Evolutionary conservation across 2,888 invertebrate genomes (phyloP), one percentile per base, ranked within the genome.

Genomic region (Zelleria hepariella): DNA sequence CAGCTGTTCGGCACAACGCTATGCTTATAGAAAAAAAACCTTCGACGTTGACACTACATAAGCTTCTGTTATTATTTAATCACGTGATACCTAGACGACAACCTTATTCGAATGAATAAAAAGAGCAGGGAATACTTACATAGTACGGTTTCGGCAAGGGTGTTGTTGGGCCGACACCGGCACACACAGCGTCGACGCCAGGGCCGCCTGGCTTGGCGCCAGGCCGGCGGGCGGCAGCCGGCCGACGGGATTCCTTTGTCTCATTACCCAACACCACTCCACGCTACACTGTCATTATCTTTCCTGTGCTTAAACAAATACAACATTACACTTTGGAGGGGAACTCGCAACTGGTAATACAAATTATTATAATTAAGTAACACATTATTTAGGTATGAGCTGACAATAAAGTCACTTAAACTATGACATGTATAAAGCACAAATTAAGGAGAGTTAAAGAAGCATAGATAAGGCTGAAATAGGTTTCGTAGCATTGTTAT

Each of bases 151-250:
- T 15, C 32, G 32, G 7, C 7, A 2, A 42, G 32, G 32, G 32
- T 42, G 32, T 42, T 15, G 74, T 67, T 69, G 68, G 70, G 68
- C 66, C 75, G 71, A 68, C 69, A 69, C 70, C 74, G 80, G 10
- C 52, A 42, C 56, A 21, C 52, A 42, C 56, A 58, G 49, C 54
- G 57, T 10, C 83, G 86, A 81, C 85, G 81, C 84, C 84, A 84
- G 83, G 85, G 86, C 83, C 86, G 86, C 78, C 86, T 86, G 87
- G 88, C 86, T 72, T 75, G 87, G 86, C 87, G 87, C 88, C 87
- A 87, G 87, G 86, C 86, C 74, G 87, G 88, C 88, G 87, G 86
- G 82, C 82, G 84, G 84, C 86, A 74, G 82, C 79, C 78, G 74
- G 71, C 69, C 78, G 78, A 75, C 82, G 88, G 88, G 87, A 87